A percentile compares a stretch with the other conserved stretches of the same genome.
phyloP scores from a whole-genome alignment of 2,797 vertebrate genomes.

The Sebastes hubbsi region DNA sequence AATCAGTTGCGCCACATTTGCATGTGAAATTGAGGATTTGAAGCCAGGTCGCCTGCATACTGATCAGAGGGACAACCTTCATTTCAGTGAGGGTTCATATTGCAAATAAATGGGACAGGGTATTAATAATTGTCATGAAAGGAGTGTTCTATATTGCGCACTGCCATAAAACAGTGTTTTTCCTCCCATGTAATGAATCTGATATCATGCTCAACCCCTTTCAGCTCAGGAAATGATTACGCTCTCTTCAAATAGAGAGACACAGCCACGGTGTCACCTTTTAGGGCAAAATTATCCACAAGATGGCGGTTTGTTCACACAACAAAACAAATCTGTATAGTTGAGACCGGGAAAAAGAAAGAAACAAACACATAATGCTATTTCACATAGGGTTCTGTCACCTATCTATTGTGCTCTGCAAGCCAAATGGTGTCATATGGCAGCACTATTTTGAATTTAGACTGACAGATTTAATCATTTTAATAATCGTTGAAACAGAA shows the following conservation, averaged over 20 bases:
- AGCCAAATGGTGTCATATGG: background rate
- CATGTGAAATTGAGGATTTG: constrained; percentile 85
- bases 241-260: constrained; percentile 41
- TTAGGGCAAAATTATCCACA: constrained; percentile 16
- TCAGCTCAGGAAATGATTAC: constrained; percentile 53
- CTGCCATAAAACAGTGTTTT: constrained; percentile 39
- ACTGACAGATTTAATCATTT: background rate
- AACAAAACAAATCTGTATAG: background rate
- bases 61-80: constrained; percentile 79
- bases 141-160: constrained; percentile 47
- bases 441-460: background rate
- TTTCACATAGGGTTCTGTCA: background rate
- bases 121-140: constrained; percentile 72
- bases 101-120: constrained; percentile 70
- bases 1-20: constrained; percentile 81
- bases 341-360: background rate
- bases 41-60: constrained; percentile 80
- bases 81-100: constrained; percentile 68
- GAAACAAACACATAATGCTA: background rate
- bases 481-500: background rate
- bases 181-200: constrained; percentile 60
- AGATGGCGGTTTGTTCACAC: constrained; percentile 26
- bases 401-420: background rate
- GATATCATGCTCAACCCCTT: constrained; percentile 53
- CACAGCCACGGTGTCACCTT: constrained; percentile 19